Base-by-base conservation (phyloP, 2,797 vertebrate species). In the Arremon brunneinucha region DNA sequence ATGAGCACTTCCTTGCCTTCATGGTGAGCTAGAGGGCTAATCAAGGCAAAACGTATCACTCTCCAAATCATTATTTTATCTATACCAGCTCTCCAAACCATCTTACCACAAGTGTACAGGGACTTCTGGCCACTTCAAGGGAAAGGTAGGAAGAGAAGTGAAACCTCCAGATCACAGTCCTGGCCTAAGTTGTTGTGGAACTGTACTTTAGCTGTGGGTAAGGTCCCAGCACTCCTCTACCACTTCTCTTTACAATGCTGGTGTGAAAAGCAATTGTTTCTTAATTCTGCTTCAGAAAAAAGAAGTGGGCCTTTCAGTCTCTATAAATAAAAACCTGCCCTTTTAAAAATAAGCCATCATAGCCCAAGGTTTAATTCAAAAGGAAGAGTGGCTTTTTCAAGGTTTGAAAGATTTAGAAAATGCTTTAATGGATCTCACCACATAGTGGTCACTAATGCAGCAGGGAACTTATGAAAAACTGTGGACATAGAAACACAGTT, bases 251-350 rank as follows among this genome's bases (percentile, higher is more conserved):
- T 75, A 43, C 44, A 52, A 44, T 0, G 1, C 55, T 70, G 92
- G 9, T 56, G 65, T 28, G 70, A 67, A 84, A 92, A 57, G 30
- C 49, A 55, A 50, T 83, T 37, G n/a, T 44, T 93, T 89, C 52
- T 89, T 74, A 35, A 44, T 94, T 95, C 86, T 89, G 47, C 52
- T 87, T 90, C 63, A 85, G 75, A 91, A 96, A 87, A 15, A 64
- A 78, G 92, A 94, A 92, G 28, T 41, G 26, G 3, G 6, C 8
- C 78, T 89, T 89, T 72, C 67, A 37, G 59, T 63, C 74, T 83
- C 78, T 83, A 28, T 60, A 90, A 89, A 82, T 63, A 92, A 77
- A 90, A 63, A 4, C 15, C 32, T 24, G 10, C 16, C 28, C 30
- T 72, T 67, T 41, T 65, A 56, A 65, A 27, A 41, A 32, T 34